These are phyloP conservation scores for Mugil cephalus DNA, from an alignment of 2,113 vertebrate species.

Conservation along the genomic window DNA sequence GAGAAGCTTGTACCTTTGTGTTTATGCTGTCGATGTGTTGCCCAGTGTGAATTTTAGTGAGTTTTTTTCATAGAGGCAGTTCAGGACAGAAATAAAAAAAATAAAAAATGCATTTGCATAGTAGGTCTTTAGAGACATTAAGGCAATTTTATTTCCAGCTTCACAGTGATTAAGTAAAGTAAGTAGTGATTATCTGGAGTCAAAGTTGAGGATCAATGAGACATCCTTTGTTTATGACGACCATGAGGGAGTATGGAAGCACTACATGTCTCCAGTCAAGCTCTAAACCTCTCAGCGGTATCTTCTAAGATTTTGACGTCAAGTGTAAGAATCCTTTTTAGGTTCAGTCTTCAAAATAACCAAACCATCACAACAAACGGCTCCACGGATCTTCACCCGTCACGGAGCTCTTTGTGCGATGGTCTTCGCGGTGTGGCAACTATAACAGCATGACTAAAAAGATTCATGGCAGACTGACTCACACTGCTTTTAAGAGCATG, in stretches of 20 bases:
- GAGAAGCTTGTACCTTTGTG: background rate
- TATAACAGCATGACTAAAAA: conserved; percentile 43
- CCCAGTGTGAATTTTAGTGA: background rate
- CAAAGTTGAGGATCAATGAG: conserved; percentile 33
- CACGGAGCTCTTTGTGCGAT: conserved; percentile 3
- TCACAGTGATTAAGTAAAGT: too few species aligned
- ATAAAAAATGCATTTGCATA: background rate
- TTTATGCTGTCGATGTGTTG: background rate
- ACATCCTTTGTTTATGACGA: conserved; percentile 33
- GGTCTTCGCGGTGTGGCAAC: conserved; percentile 16
- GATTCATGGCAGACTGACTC: conserved; percentile 41
- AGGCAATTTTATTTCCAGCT: conserved; percentile 1
- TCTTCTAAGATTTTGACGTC: conserved; percentile 2
- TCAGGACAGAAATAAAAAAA: background rate
- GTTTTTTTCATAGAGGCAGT: background rate
- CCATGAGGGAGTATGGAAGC: background rate
- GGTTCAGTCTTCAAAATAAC: conserved; percentile 21
- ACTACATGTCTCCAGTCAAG: background rate
- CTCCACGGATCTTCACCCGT: background rate
- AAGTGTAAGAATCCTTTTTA: background rate
- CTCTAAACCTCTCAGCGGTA: background rate
- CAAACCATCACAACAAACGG: conserved; percentile 1
- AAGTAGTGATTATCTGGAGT: conserved; percentile 47
- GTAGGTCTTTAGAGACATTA: conserved; percentile 9
- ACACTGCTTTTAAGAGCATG: conserved; percentile 35